Base-by-base conservation (phyloP, 2,113 vertebrate species). In the Scatophagus argus region DNA sequence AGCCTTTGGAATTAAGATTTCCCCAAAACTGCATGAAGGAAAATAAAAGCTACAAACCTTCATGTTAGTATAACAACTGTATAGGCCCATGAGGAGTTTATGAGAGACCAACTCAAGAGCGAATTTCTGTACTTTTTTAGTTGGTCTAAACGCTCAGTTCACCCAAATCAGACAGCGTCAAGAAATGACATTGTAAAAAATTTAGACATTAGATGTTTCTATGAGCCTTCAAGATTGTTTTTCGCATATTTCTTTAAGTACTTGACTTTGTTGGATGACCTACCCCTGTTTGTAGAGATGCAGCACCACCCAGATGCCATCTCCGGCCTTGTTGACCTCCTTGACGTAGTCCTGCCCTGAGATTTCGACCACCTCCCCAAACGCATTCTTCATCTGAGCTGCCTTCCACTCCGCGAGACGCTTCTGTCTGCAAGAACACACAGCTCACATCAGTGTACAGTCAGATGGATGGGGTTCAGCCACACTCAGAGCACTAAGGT, bases 231-330 rank as follows among this genome's bases (percentile, higher is more conserved):
- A n/a, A n/a, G n/a, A n/a, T n/a, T n/a, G 34, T 29, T 7, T 31
- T 9, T 27, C 3, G 13, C 12, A 25, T 3, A 21, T 1, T 32
- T 13, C 23, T 8, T 51, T 0, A 44, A 32, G 9, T 0, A n/a
- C 1, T 63, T 1, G 1, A 14, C 4, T 4, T 8, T 8, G 10
- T 7, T n/a, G 46, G 16, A 10, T 5, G 27, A 60, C 95, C 93
- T 94, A 99, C 98, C 98, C 98, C 91, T 95, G 97, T 81, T 97
- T 99, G 94, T 99, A 99, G 88, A 99, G 97, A 65, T 99, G 98
- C 86, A 99, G 86, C 79, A 99, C 90, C 56, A 99, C 98, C 97
- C 97, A 99, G 82, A 98, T 92, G 27, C 91, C 94, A 0, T 96
- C 94, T 68, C 97, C 96, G 12, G 98, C 98, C 91, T 97, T 95